Percentiles rank a stretch among this genome's conserved stretches.
These are phyloP conservation scores for Oreochromis mossambicus DNA, from an alignment of 2,797 vertebrate species.

Conservation along the genomic window DNA sequence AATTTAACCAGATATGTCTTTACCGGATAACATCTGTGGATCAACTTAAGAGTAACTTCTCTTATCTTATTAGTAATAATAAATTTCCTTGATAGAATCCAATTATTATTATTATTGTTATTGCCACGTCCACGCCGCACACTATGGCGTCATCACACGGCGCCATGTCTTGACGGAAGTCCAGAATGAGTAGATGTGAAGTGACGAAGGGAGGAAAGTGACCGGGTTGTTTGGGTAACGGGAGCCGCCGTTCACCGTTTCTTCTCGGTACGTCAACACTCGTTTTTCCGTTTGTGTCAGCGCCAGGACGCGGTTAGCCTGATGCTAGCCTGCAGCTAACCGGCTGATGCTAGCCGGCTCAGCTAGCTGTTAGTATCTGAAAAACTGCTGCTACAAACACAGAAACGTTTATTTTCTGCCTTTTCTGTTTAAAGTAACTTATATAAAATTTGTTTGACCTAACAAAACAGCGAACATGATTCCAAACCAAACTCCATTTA, in stretches of 20 bases:
- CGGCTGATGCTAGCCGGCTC: not conserved
- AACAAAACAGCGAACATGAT: not conserved
- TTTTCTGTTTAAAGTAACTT: not conserved
- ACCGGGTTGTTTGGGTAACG: not conserved
- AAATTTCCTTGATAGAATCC: too few species aligned
- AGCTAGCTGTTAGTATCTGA: not conserved
- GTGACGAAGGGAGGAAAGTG: not conserved
- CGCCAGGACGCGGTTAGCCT: not conserved
- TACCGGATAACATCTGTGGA: too few species aligned
- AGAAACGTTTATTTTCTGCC: not conserved
- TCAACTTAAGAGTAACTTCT: too few species aligned
- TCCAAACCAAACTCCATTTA: not conserved
- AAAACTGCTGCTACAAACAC: not conserved
- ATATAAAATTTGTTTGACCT: not conserved
- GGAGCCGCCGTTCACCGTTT: not conserved
- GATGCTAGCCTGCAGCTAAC: not conserved
- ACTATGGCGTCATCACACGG: not conserved
- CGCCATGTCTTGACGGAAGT: not conserved
- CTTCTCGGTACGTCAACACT: not conserved
- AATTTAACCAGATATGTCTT: too few species aligned
- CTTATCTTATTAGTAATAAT: too few species aligned
- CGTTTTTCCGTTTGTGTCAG: not conserved
- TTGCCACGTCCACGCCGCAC: not conserved
- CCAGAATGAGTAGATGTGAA: not conserved
- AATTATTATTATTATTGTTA: too few species aligned